Base-by-base conservation (phyloP, 2,797 vertebrate species). In the Rousettus madagascariensis region DNA sequence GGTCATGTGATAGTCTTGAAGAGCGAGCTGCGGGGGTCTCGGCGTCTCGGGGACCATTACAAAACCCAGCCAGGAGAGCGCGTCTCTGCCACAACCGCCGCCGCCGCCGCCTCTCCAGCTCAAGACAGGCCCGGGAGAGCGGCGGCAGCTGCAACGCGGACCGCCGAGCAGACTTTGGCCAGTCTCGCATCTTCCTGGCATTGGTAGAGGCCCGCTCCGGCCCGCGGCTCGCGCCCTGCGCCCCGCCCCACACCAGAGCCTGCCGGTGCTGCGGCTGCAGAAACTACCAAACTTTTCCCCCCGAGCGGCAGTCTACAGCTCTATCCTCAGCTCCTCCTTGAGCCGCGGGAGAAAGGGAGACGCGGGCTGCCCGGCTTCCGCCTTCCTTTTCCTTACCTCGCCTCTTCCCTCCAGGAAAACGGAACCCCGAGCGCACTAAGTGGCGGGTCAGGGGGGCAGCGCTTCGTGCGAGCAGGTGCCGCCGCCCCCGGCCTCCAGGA, bases 1-100 rank as follows among this genome's bases (percentile, higher is more conserved):
- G 98, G 99, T 99, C 98, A 99, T 98, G 98, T 99, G 99, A 99
- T 98, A 99, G 98, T 98, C 86, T 94, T 97, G 98, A 98, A 99
- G 98, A 98, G 97, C 98, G 98, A 99, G 98, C 99, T 98, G 98
- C 98, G 98, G 99, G 99, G 99, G 99, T 99, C 98, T 98, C 90
- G 69, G 98, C 97, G 84, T 79, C 98, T 98, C 97, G 95, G 98
- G 98, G 98, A 98, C 97, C 98, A 97, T 99, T 99, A 99, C 99
- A 99, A 99, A 98, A 99, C 99, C 98, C 97, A 97, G 98, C 96
- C 98, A 88, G 98, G 95, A 97, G 96, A 95, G 91, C 97, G 95
- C 97, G 75, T 95, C 66, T 91, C 91, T 30, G 92, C 65, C 97
- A 97, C 95, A 97, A 93, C 98, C 96, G 0, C 96, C 41, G 83